These are phyloP conservation scores for human (Homo sapiens) DNA, from an alignment of 2,113 vertebrate genomes.

Conservation along the genomic window DNA sequence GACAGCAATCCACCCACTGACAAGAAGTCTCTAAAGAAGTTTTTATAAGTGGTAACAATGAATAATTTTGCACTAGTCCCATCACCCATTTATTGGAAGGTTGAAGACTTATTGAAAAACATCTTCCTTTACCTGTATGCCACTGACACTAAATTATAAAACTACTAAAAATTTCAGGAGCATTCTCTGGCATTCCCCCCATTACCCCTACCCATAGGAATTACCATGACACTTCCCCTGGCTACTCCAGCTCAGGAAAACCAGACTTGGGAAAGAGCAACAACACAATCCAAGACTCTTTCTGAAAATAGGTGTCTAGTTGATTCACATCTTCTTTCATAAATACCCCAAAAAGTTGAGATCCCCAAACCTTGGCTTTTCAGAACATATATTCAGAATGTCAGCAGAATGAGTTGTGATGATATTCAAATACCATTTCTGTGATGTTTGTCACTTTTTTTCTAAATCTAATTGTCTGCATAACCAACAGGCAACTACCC, in stretches of 20 bases:
- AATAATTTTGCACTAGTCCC: constrained; percentile 14
- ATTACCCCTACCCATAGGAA: not conserved
- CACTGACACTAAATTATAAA: constrained; percentile 38
- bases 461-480: not conserved
- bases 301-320: not conserved
- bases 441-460: not conserved
- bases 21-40: constrained; percentile 22
- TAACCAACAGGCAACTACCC: not conserved
- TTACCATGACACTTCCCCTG: not conserved
- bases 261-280: not conserved
- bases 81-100: not conserved
- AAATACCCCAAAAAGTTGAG: not conserved
- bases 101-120: constrained; percentile 19
- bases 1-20: not conserved
- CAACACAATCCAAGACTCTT: not conserved
- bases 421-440: not conserved
- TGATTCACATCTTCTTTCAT: not conserved
- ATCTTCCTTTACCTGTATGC: not conserved
- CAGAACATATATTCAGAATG: not conserved
- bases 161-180: not conserved
- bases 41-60: constrained; percentile 29
- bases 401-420: not conserved
- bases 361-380: not conserved
- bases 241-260: not conserved
- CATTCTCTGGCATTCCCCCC: not conserved